Evolutionary conservation across 1,140 invertebrate species (phyloP).

Genomic region (Eumaeus atala): DNA sequence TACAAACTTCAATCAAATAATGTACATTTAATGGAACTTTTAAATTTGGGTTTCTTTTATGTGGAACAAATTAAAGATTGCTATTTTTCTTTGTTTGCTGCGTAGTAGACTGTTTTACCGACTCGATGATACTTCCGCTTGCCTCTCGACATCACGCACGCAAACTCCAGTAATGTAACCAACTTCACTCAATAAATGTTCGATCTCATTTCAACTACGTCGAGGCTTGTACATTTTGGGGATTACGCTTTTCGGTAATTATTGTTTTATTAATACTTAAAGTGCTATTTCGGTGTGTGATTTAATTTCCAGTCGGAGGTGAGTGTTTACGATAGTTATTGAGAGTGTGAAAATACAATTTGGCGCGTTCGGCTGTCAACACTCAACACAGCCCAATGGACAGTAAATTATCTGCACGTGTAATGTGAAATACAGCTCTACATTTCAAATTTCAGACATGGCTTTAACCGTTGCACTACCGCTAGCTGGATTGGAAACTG

Average conservation of each 20-base stretch:
- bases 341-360: slow-evolving; percentile 35
- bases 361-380: slow-evolving; percentile 70
- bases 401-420: slow-evolving; percentile 59
- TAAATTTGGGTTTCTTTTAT: background rate
- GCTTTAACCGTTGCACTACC: slow-evolving; percentile 72
- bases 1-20: background rate
- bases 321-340: slow-evolving; percentile 26
- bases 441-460: slow-evolving; percentile 67
- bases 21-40: background rate
- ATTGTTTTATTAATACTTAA: slow-evolving; percentile 52
- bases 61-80: background rate
- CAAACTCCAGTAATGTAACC: slow-evolving; percentile 49
- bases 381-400: slow-evolving; percentile 46
- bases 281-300: slow-evolving; percentile 32
- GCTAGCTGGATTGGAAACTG: slow-evolving; percentile 64
- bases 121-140: slow-evolving; percentile 57
- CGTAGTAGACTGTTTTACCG: slow-evolving; percentile 62
- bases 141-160: slow-evolving; percentile 61
- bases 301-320: slow-evolving; percentile 36
- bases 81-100: slow-evolving; percentile 34
- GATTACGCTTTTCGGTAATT: slow-evolving; percentile 70
- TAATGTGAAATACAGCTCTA: slow-evolving; percentile 52
- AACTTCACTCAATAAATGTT: slow-evolving; percentile 70
- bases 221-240: slow-evolving; percentile 65
- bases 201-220: slow-evolving; percentile 67